Percentiles rank a stretch among this genome's conserved stretches.
These are phyloP conservation scores for Microplitis mediator DNA, from an alignment of 1,140 invertebrate genomes.

Conservation along the genomic window DNA sequence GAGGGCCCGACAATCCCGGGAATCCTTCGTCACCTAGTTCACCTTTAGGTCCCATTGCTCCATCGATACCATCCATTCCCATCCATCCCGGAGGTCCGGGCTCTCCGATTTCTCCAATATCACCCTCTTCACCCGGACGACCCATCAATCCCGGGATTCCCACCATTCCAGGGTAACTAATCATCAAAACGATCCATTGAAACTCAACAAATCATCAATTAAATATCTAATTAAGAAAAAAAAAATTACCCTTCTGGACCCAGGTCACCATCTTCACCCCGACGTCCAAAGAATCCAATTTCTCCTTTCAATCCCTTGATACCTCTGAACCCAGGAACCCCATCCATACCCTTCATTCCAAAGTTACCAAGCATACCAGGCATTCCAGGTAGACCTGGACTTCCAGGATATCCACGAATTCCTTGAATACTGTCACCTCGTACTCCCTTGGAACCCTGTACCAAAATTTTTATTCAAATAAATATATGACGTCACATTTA, in stretches of 20 bases:
- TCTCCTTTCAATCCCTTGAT: slow-evolving; percentile 62
- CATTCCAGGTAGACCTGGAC: slow-evolving; percentile 57
- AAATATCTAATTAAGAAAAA: background rate
- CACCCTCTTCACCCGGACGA: slow-evolving; percentile 62
- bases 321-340: slow-evolving; percentile 53
- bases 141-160: slow-evolving; percentile 62
- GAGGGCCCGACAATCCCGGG: slow-evolving; percentile 62
- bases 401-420: slow-evolving; percentile 54
- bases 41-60: slow-evolving; percentile 66
- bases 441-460: slow-evolving; percentile 53
- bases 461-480: background rate
- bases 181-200: background rate
- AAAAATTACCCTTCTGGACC: slow-evolving; percentile 60
- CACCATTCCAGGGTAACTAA: slow-evolving; percentile 38
- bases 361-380: slow-evolving; percentile 59
- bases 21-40: slow-evolving; percentile 62
- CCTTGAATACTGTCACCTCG: slow-evolving; percentile 59
- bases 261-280: slow-evolving; percentile 65
- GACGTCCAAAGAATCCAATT: slow-evolving; percentile 64
- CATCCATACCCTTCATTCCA: slow-evolving; percentile 58
- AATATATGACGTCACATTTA: background rate
- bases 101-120: slow-evolving; percentile 53
- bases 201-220: too few relatives aligned
- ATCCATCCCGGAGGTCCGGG: slow-evolving; percentile 60
- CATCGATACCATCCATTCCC: slow-evolving; percentile 59